Percentiles rank a stretch among this genome's conserved stretches.
Conservation (phyloP, 1,140 invertebrate species). For the Heliconius congener region DNA sequence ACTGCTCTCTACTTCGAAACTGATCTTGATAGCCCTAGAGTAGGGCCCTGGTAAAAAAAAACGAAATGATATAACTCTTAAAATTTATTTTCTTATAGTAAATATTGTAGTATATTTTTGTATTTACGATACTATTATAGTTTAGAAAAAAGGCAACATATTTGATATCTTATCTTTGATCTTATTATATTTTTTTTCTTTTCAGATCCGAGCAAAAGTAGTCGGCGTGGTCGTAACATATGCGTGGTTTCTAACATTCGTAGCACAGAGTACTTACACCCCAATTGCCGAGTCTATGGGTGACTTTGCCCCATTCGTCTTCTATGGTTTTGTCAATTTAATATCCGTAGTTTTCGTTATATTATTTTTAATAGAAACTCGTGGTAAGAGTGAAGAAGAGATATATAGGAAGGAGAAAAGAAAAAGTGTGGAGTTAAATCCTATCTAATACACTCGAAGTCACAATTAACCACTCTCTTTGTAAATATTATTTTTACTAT, state of each 20-base stretch:
- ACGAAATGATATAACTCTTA: no score
- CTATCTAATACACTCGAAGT: not conserved
- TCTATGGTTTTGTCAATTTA: conserved; percentile 49
- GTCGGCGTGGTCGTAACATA: conserved; percentile 52
- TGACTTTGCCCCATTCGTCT: conserved; percentile 47
- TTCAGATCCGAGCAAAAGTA: conserved; percentile 64
- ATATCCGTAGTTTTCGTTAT: conserved; percentile 4
- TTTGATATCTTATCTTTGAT: no score
- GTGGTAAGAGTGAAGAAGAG: conserved; percentile 6
- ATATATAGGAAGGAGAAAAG: not conserved
- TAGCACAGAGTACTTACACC: conserved; percentile 47
- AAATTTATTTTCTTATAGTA: no score
- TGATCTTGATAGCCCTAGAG: no score
- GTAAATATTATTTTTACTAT: no score
- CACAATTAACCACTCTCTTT: not conserved
- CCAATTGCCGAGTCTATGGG: conserved; percentile 49
- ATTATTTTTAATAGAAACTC: conserved; percentile 2
- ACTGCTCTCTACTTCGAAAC: no score
- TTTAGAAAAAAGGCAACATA: no score
- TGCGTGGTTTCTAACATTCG: conserved; percentile 54
- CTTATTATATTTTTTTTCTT: conserved; percentile 18
- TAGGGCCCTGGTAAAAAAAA: no score
- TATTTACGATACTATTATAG: no score
- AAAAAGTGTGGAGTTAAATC: not conserved
- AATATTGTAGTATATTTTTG: no score